Base-by-base conservation (phyloP, 2,888 invertebrate species). In the Cynaeus angustus region DNA sequence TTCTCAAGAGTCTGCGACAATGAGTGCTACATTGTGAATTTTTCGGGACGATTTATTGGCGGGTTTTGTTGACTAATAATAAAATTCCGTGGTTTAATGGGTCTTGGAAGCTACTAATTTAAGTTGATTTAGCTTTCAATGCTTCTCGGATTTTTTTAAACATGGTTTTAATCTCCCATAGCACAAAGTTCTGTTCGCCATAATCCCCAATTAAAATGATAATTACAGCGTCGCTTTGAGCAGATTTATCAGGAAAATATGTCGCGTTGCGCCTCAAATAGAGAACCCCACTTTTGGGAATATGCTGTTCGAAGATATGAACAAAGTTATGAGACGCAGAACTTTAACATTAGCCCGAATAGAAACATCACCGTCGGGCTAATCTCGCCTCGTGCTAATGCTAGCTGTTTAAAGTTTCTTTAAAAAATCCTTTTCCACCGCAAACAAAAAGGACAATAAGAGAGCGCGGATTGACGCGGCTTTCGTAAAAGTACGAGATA, bases 311-410 rank as follows among this genome's bases (percentile, higher is more conserved):
- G 21, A 66, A 55, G 66, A 66, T 66, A 66, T 55, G 66, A 55
- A 66, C 66, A 66, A 66, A 66, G 66, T 66, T 66, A 66, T 46
- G 55, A 55, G 33, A 53, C 37, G 46, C 55, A 14, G 50, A 66
- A 66, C 66, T 66, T 66, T 46, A 58, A 58, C 66, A 66, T 66
- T 66, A 66, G 50, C 45, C 46, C 38, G 50, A 66, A 56, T 37
- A 46, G 55, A 56, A 55, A 66, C 56, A 56, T 45, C 52, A 52
- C 64, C 64, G 13, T 12, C 53, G 66, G 56, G 46, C 56, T 66
- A 66, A 66, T 66, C 56, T 56, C 33, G 55, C 30, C 37, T 62
- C 46, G 10, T 28, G 30, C 46, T 61, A 61, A 61, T 61, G 46
- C 56, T 43, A 9, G 21, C 30, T 38, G 14, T 16, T 50, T 53